Evolutionary conservation across 1,140 invertebrate genomes (phyloP).

Genomic region (Panagrolaimus sp.): DNA sequence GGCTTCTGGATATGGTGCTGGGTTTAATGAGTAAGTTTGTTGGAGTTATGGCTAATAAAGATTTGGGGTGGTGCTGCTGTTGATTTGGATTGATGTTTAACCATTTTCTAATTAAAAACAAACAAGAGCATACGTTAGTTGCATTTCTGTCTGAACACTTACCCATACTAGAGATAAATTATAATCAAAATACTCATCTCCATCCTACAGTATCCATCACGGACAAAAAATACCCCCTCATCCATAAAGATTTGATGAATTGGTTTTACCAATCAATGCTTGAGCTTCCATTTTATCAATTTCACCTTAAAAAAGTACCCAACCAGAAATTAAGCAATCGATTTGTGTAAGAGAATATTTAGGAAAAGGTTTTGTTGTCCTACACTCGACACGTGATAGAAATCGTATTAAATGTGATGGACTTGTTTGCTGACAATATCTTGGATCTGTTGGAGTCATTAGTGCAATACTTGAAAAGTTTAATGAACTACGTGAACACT

Average conservation of each 20-base stretch:
- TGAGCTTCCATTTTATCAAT: too few relatives aligned
- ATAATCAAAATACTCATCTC: too few relatives aligned
- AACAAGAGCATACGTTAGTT: not conserved
- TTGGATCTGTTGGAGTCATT: constrained; percentile 24
- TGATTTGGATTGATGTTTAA: too few relatives aligned
- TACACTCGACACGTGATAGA: constrained; percentile 92
- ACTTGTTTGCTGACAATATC: constrained; percentile 81
- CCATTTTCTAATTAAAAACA: too few relatives aligned
- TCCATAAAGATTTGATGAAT: too few relatives aligned
- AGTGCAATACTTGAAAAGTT: constrained; percentile 41
- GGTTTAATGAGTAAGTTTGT: constrained; percentile 3
- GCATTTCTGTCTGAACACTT: too few relatives aligned
- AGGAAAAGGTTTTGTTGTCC: constrained; percentile 75
- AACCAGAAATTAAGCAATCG: constrained; percentile 29
- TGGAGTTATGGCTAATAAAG: not conserved
- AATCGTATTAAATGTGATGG: constrained; percentile 91
- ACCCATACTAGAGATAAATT: too few relatives aligned
- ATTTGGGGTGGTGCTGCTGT: too few relatives aligned
- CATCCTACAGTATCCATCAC: too few relatives aligned
- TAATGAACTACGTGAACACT: too few relatives aligned
- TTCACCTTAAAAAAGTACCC: constrained; percentile 31
- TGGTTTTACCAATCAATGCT: too few relatives aligned
- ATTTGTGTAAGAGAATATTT: not conserved
- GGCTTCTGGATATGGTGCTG: constrained; percentile 79
- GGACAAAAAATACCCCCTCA: too few relatives aligned